Evolutionary conservation across 2,888 invertebrate genomes (phyloP).

Genomic region (Anoplius nigerrimus): DNA sequence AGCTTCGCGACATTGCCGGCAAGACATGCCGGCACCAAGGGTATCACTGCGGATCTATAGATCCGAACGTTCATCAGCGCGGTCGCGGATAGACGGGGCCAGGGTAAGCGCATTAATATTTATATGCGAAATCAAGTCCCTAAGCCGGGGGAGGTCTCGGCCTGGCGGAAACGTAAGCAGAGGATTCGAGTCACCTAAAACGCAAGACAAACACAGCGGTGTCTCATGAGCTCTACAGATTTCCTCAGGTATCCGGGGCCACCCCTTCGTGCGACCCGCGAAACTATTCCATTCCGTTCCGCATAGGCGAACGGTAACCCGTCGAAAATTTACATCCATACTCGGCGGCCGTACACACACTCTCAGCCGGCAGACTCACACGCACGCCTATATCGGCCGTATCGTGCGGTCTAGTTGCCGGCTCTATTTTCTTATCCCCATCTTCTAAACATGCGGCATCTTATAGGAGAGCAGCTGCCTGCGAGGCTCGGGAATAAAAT

Average conservation of each 20-base stretch:
- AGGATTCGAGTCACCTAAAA: slow-evolving; percentile 54
- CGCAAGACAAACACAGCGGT: slow-evolving; percentile 58
- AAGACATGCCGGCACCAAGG: not conserved
- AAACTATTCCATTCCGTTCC: slow-evolving; percentile 41
- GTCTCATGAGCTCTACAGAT: slow-evolving; percentile 45
- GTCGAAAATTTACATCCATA: slow-evolving; percentile 58
- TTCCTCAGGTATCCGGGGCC: slow-evolving; percentile 41
- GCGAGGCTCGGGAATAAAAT: slow-evolving; percentile 35
- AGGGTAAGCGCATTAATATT: slow-evolving; percentile 60
- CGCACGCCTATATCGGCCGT: slow-evolving; percentile 14
- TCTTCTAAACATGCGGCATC: not conserved
- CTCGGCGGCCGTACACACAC: too few relatives aligned
- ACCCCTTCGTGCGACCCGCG: slow-evolving; percentile 27
- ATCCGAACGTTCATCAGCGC: not conserved
- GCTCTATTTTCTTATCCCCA: slow-evolving; percentile 15
- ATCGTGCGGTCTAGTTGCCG: slow-evolving; percentile 28
- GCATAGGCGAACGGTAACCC: slow-evolving; percentile 11
- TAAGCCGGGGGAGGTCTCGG: slow-evolving; percentile 43
- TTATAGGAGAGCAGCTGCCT: slow-evolving; percentile 19
- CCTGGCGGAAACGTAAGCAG: slow-evolving; percentile 47
- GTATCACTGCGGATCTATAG: slow-evolving; percentile 1
- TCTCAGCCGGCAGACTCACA: not conserved
- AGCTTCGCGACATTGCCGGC: too few relatives aligned
- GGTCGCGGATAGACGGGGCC: slow-evolving; percentile 8
- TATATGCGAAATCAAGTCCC: slow-evolving; percentile 63